Evolutionary conservation across 1,140 invertebrate genomes (phyloP).

Genomic region (Linepithema humile): DNA sequence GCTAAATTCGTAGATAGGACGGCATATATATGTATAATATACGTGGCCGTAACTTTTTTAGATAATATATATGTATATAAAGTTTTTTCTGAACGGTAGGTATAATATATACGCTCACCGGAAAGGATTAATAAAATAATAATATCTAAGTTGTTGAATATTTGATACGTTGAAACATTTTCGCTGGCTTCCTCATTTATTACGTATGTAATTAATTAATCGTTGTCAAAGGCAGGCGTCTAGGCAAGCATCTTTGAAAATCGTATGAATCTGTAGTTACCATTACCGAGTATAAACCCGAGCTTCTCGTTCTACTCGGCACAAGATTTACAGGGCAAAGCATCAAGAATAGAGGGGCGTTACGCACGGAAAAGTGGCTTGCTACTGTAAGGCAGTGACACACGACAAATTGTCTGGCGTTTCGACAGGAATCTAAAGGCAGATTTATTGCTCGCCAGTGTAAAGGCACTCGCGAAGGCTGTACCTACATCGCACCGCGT

Average conservation of each 20-base stretch:
- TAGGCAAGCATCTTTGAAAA: conserved; percentile 7
- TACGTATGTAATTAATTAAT: too few species aligned
- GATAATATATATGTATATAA: too few species aligned
- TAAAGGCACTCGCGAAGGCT: conserved; percentile 57
- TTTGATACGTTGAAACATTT: too few species aligned
- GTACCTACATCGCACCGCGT: conserved; percentile 47
- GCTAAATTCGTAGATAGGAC: too few species aligned
- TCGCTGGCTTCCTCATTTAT: conserved; percentile 5
- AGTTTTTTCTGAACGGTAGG: too few species aligned
- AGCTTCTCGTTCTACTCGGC: conserved; percentile 22
- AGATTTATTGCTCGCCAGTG: conserved; percentile 65
- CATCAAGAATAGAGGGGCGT: conserved; percentile 61
- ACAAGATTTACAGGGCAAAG: conserved; percentile 45
- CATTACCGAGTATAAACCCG: conserved; percentile 34
- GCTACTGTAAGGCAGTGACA: conserved; percentile 58
- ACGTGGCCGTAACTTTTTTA: too few species aligned
- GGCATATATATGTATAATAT: too few species aligned
- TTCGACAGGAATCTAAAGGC: conserved; percentile 70
- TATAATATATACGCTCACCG: too few species aligned
- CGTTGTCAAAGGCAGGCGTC: not conserved
- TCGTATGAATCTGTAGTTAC: conserved; percentile 7
- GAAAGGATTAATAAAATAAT: too few species aligned
- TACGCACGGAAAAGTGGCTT: conserved; percentile 62
- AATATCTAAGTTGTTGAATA: too few species aligned
- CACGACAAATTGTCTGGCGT: conserved; percentile 67